Conservation (phyloP, 2,797 vertebrate species). For the Hipposideros larvatus region DNA sequence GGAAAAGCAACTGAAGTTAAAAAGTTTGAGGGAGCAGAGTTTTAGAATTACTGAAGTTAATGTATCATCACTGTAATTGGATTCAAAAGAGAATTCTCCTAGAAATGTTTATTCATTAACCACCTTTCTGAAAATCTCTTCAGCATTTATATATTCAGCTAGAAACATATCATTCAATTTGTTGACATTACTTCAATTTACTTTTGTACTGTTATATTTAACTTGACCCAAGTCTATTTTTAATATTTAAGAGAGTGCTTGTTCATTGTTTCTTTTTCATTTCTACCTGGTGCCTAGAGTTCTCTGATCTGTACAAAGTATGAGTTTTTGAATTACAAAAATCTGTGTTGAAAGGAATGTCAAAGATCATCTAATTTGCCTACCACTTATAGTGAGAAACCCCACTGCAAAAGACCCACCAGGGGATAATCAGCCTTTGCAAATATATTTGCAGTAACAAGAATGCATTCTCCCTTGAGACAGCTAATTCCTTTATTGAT, state of each 20-base stretch:
- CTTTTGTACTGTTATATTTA: neutral
- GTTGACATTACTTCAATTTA: neutral
- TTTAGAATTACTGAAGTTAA: neutral
- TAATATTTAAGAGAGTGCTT: neutral
- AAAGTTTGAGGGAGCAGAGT: neutral
- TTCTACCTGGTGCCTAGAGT: neutral
- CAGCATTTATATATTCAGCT: conserved; percentile 12
- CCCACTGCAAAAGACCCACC: neutral
- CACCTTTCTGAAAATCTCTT: neutral
- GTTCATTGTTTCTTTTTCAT: neutral
- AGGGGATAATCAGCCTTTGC: neutral
- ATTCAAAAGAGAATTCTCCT: neutral
- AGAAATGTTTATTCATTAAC: neutral
- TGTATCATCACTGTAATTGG: neutral
- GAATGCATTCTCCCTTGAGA: neutral
- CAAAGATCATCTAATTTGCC: neutral
- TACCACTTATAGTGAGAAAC: neutral
- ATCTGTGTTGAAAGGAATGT: neutral
- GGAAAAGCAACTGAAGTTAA: neutral
- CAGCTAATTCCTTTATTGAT: neutral
- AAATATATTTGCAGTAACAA: neutral
- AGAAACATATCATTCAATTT: neutral
- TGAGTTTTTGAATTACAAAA: conserved; percentile 32
- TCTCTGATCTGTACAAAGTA: neutral
- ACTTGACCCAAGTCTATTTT: neutral